These are phyloP conservation scores for Sebastes vulpes DNA, from an alignment of 2,797 vertebrate genomes.

Conservation along the genomic window DNA sequence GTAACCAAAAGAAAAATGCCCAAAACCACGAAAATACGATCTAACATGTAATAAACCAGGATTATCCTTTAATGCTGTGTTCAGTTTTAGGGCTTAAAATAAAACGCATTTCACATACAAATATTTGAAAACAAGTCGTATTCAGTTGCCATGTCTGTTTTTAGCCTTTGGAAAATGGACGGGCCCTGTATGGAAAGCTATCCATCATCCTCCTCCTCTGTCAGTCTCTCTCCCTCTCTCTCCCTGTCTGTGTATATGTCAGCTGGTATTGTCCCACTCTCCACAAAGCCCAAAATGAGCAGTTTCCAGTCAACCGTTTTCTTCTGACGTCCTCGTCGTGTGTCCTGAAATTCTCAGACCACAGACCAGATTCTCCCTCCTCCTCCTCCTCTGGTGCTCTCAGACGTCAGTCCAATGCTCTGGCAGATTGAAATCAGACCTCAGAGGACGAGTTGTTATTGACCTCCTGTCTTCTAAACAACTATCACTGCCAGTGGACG, in stretches of 20 bases:
- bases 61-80: background rate
- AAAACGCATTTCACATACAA: conserved; percentile 5
- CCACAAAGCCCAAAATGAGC: conserved; percentile 47
- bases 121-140: conserved; percentile 19
- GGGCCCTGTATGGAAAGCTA: conserved; percentile 37
- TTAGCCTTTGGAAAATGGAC: conserved; percentile 56
- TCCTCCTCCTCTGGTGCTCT: conserved; percentile 1
- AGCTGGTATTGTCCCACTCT: conserved; percentile 43
- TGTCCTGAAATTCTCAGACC: conserved; percentile 47
- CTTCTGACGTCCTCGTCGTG: conserved; percentile 30
- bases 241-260: background rate
- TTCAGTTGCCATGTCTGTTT: conserved; percentile 39
- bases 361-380: conserved; percentile 36
- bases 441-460: conserved; percentile 27
- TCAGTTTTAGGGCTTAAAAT: background rate
- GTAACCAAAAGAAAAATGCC: background rate
- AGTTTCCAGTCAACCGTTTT: conserved; percentile 32
- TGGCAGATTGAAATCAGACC: conserved; percentile 33
- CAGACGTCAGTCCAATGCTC: conserved; percentile 20
- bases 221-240: conserved; percentile 17
- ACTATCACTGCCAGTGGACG: background rate
- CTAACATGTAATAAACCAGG: background rate
- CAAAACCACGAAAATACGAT: background rate
- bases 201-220: conserved; percentile 52
- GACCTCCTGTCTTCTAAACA: conserved; percentile 36